Percentiles rank a stretch among this genome's conserved stretches.
phyloP scores from a whole-genome alignment of 2,888 invertebrate genomes.

The Chrysina gloriosa region DNA sequence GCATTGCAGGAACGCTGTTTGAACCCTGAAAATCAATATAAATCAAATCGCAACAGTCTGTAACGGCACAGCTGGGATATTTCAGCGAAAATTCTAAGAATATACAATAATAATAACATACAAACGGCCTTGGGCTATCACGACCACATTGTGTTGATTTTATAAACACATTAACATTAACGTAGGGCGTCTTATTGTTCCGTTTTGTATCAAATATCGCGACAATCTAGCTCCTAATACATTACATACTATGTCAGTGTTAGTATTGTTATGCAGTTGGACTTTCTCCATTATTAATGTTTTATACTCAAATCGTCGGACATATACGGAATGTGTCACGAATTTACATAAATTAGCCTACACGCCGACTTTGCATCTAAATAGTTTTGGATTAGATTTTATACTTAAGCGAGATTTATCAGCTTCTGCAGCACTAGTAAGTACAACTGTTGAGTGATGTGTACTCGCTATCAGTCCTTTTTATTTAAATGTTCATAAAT shows the following conservation, averaged over 20 bases:
- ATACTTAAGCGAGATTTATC: no score
- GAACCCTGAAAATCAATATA: constrained; percentile 33
- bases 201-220: constrained; percentile 40
- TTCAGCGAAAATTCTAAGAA: constrained; percentile 56
- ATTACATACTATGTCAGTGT: constrained; percentile 1
- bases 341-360: constrained; percentile 26
- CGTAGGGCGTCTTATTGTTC: constrained; percentile 48
- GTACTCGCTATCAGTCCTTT: no score
- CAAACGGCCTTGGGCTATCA: constrained; percentile 56
- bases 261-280: constrained; percentile 12
- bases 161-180: constrained; percentile 57
- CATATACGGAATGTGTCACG: neutral
- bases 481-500: no score
- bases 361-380: no score
- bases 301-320: constrained; percentile 19
- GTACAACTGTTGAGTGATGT: no score
- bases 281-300: constrained; percentile 42
- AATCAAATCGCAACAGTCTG: constrained; percentile 28
- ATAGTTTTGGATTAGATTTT: no score
- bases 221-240: constrained; percentile 40
- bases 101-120: constrained; percentile 58
- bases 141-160: constrained; percentile 60
- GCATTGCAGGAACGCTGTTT: constrained; percentile 20
- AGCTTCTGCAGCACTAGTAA: no score
- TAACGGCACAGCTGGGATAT: constrained; percentile 46